Conservation (phyloP, 2,113 vertebrate species). For the Oryzias woworae region DNA sequence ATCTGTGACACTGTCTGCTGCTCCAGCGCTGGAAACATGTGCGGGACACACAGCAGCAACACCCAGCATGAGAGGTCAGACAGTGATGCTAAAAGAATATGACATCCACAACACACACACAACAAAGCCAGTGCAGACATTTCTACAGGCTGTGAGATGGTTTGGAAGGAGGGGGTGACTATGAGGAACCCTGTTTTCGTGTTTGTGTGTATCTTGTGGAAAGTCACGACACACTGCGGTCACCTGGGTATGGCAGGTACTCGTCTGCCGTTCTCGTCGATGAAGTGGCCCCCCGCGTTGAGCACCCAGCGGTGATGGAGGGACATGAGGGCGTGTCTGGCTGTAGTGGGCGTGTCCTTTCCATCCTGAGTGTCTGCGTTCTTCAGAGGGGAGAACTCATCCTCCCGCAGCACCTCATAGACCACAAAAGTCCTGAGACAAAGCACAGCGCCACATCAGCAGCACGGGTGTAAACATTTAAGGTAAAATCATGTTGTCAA, state of each 20-base stretch:
- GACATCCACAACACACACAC: constrained; percentile 16
- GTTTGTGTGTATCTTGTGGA: not conserved
- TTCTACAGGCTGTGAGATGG: constrained; percentile 9
- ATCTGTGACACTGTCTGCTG: constrained; percentile 80
- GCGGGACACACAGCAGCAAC: constrained; percentile 70
- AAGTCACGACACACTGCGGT: constrained; percentile 24
- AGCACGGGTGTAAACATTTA: too few species aligned
- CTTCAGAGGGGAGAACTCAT: constrained; percentile 96
- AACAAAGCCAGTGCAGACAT: constrained; percentile 11
- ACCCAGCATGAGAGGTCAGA: constrained; percentile 68
- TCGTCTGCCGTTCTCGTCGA: constrained; percentile 89
- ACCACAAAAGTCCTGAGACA: constrained; percentile 87
- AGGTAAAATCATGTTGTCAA: too few species aligned
- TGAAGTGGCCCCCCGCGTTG: constrained; percentile 91
- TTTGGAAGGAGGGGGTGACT: not conserved
- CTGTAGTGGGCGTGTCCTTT: constrained; percentile 96
- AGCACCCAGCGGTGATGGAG: constrained; percentile 98
- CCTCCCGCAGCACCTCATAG: constrained; percentile 92
- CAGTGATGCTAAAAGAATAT: constrained; percentile 38
- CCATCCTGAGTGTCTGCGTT: constrained; percentile 94
- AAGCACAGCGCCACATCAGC: constrained; percentile 9
- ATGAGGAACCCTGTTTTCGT: not conserved
- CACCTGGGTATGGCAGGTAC: constrained; percentile 94
- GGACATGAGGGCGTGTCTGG: constrained; percentile 89
- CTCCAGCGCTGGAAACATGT: constrained; percentile 82